These are phyloP conservation scores for Syrista parreyssii DNA, from an alignment of 2,888 invertebrate species.

Conservation along the genomic window DNA sequence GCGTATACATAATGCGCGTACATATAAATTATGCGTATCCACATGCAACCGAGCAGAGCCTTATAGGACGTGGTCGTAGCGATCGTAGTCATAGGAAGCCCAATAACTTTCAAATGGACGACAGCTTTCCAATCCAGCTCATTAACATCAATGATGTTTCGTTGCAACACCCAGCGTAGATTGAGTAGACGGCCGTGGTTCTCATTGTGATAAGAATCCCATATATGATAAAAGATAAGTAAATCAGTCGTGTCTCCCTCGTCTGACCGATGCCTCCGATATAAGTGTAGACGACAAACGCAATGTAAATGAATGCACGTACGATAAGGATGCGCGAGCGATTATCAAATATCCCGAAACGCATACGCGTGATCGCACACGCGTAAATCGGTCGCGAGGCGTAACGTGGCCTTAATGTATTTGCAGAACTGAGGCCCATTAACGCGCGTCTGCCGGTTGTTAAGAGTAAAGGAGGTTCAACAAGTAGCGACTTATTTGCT, in stretches of 20 bases:
- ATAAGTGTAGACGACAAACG: background rate
- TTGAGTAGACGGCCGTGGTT: background rate
- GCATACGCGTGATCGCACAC: background rate
- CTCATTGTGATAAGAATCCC: background rate
- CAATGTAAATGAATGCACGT: background rate
- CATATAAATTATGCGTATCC: background rate
- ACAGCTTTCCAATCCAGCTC: slow-evolving; percentile 60
- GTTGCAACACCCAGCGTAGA: slow-evolving; percentile 28
- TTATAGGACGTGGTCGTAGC: slow-evolving; percentile 9
- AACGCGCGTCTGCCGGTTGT: slow-evolving; percentile 49
- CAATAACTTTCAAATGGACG: slow-evolving; percentile 53
- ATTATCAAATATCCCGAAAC: background rate
- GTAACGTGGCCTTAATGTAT: slow-evolving; percentile 43
- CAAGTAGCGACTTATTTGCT: slow-evolving; percentile 41
- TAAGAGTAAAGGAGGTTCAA: slow-evolving; percentile 26
- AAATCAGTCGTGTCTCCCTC: background rate
- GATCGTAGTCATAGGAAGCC: slow-evolving; percentile 26
- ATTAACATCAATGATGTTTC: slow-evolving; percentile 57
- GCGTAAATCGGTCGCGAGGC: slow-evolving; percentile 12
- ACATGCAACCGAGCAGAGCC: slow-evolving; percentile 1
- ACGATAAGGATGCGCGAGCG: background rate
- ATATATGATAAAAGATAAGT: background rate
- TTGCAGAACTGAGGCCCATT: slow-evolving; percentile 53
- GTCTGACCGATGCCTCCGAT: background rate
- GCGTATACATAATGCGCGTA: background rate